phyloP scores from a whole-genome alignment of 2,797 vertebrate species.

The Alauda arvensis region DNA sequence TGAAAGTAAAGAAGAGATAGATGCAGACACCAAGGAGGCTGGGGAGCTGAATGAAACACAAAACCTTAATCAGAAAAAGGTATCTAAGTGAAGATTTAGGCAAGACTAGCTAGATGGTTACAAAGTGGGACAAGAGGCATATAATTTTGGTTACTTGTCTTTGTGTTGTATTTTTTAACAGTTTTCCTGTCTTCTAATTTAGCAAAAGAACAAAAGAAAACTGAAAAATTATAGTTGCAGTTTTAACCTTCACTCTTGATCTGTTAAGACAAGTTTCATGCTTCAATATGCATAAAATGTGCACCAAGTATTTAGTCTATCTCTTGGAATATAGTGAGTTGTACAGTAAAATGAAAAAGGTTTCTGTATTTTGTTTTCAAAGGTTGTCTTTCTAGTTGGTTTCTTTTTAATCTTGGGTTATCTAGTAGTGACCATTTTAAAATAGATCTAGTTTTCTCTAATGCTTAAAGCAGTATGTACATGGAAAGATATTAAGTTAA shows the following conservation, averaged over 20 bases:
- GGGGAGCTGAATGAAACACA: slow-evolving; percentile 85
- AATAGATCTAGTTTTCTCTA: background rate
- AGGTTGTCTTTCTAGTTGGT: background rate
- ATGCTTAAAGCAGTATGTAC: background rate
- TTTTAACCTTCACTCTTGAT: background rate
- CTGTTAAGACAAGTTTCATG: background rate
- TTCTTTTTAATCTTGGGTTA: background rate
- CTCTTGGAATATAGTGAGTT: background rate
- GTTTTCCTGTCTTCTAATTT: background rate
- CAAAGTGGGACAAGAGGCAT: background rate
- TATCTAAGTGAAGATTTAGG: slow-evolving; percentile 62
- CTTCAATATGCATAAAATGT: background rate
- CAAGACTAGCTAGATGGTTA: background rate
- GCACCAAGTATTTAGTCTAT: background rate
- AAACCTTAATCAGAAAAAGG: slow-evolving; percentile 85
- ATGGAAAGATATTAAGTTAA: background rate
- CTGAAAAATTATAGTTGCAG: background rate
- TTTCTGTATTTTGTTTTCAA: background rate
- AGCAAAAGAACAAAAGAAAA: background rate
- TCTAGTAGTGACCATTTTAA: background rate
- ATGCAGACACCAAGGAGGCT: slow-evolving; percentile 81
- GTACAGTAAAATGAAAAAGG: background rate
- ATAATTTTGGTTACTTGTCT: background rate
- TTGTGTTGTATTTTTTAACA: background rate
- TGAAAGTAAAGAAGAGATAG: slow-evolving; percentile 86